Percentiles rank a stretch among this genome's conserved stretches.
Conservation (phyloP, 2,113 vertebrate species). For the Peromyscus leucopus region DNA sequence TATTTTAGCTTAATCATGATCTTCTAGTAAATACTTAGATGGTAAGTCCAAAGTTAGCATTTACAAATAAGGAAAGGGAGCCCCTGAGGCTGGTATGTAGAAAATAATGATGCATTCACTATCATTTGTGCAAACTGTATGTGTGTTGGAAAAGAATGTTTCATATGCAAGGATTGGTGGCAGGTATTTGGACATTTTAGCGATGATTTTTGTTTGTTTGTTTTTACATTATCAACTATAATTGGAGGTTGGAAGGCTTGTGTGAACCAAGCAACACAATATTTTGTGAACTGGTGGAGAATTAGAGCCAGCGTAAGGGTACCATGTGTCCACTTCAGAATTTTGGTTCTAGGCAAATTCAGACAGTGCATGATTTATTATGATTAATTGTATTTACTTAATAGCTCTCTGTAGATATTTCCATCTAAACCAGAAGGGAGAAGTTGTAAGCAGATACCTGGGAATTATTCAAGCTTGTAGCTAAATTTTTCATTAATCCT, state of each 20-base stretch:
- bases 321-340: conserved; percentile 80
- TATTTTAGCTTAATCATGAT: conserved; percentile 3
- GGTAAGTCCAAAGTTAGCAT: not conserved
- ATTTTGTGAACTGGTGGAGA: conserved; percentile 80
- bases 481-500: conserved; percentile 56
- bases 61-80: conserved; percentile 43
- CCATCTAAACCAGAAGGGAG: not conserved
- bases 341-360: conserved; percentile 82
- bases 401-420: conserved; percentile 57
- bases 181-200: not conserved
- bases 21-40: not conserved
- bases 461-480: conserved; percentile 50
- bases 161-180: not conserved
- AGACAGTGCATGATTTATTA: conserved; percentile 83
- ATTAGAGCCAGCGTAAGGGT: conserved; percentile 81
- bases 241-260: conserved; percentile 69
- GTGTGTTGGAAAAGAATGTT: not conserved
- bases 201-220: conserved; percentile 40
- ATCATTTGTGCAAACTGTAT: not conserved
- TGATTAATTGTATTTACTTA: conserved; percentile 82
- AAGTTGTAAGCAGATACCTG: conserved; percentile 50
- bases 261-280: conserved; percentile 76
- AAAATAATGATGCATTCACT: not conserved
- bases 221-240: conserved; percentile 57
- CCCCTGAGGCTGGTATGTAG: not conserved